Evolutionary conservation across 1,140 invertebrate species (phyloP).

Genomic region (Drosophila setifemur): DNA sequence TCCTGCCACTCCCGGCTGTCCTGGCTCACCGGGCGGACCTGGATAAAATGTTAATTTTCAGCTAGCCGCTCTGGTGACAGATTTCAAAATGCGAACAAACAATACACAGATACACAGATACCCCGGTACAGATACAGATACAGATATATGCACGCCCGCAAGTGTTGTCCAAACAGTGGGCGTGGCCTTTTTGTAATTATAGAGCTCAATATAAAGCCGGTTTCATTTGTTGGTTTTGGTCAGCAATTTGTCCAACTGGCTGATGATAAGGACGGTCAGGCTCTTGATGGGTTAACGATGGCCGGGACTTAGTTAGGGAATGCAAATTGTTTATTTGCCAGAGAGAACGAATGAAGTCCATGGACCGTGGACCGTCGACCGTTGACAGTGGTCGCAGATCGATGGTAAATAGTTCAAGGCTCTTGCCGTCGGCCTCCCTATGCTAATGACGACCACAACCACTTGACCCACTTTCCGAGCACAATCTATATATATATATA

Average conservation of each 20-base stretch:
- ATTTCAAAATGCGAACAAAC: slow-evolving; percentile 56
- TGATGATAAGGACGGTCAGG: slow-evolving; percentile 37
- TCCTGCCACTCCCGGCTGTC: slow-evolving; percentile 92
- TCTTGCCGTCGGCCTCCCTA: slow-evolving; percentile 1
- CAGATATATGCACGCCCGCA: slow-evolving; percentile 35
- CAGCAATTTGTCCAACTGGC: slow-evolving; percentile 66
- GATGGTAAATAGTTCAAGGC: slow-evolving; percentile 31
- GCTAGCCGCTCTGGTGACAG: slow-evolving; percentile 49
- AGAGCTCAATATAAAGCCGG: slow-evolving; percentile 59
- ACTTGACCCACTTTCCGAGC: slow-evolving; percentile 51
- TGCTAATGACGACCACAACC: slow-evolving; percentile 50
- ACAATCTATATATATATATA: neutral
- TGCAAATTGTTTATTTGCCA: slow-evolving; percentile 77
- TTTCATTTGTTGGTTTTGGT: slow-evolving; percentile 51
- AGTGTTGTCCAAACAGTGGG: slow-evolving; percentile 61
- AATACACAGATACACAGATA: slow-evolving; percentile 17
- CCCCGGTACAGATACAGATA: slow-evolving; percentile 8
- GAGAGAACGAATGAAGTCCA: slow-evolving; percentile 17
- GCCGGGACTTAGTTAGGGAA: slow-evolving; percentile 58
- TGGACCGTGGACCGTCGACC: neutral
- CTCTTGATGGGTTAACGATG: slow-evolving; percentile 35
- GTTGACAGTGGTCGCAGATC: slow-evolving; percentile 48
- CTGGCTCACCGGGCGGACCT: slow-evolving; percentile 90
- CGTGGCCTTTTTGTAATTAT: slow-evolving; percentile 60
- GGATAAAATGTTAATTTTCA: slow-evolving; percentile 64